Base-by-base conservation (phyloP, 2,888 invertebrate genomes). In the Tachystola acroxantha region DNA sequence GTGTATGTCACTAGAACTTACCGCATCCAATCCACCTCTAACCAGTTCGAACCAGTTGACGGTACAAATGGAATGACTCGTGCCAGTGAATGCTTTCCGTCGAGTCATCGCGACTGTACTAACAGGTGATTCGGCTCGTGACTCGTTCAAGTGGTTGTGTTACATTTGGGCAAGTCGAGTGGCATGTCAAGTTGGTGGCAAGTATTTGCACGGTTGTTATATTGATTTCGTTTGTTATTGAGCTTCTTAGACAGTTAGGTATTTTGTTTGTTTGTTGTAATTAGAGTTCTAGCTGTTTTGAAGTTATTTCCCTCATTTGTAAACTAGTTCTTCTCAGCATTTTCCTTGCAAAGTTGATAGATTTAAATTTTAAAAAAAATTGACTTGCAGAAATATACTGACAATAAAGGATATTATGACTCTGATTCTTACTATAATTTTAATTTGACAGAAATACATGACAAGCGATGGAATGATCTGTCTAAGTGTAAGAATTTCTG, bases 41-140 rank as follows among this genome's bases (percentile, higher is more conserved):
- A 51, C 48, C 39, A 43, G 47, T 50, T 46, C 39, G 46, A 49
- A 45, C 46, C 48, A 42, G 54, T 50, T 39, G 45, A 20, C 39
- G 14, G 39, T 48, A 48, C 53, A 50, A 54, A 50, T 44, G 57
- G 57, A 58, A 56, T 64, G 60, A 64, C 66, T 66, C 47, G 58
- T 53, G 31, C 29, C 48, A 50, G 41, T 51, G 57, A 63, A 53
- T 54, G 57, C 52, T 62, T 76, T 65, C 58, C 45, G 65, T 42
- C 53, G 51, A 61, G 57, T 71, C 67, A 68, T 71, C 58, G 45
- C 51, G 58, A 53, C 49, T 50, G 42, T 43, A 49, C 55, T 51
- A 62, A 63, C 68, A 68, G 65, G 67, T 71, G 64, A 63, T 49
- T 36, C 37, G 48, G 43, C 37, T 46, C 42, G 51, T 53, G 61